phyloP scores from a whole-genome alignment of 1,140 invertebrate species.

The Drosophila nannoptera region DNA sequence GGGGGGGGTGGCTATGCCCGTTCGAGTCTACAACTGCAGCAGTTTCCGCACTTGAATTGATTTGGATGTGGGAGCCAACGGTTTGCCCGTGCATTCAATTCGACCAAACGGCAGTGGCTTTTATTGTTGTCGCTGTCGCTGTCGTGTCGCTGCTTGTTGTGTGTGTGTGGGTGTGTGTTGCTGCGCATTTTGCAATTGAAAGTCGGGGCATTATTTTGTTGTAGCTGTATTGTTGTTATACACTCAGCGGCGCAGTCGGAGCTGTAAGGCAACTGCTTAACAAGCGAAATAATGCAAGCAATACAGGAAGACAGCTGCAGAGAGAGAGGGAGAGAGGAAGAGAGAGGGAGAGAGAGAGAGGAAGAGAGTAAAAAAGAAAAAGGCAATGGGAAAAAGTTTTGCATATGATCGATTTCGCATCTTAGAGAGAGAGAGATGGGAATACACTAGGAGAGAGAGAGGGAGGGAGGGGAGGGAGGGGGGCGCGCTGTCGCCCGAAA shows the following conservation, averaged over 20 bases:
- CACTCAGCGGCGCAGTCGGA: conserved; percentile 63
- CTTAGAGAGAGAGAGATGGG: neutral
- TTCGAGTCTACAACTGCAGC: conserved; percentile 73
- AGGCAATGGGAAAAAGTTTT: too few relatives aligned
- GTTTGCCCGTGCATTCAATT: conserved; percentile 28
- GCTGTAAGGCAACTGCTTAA: conserved; percentile 63
- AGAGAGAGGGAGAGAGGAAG: neutral
- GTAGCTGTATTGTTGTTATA: conserved; percentile 45
- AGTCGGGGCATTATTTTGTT: conserved; percentile 67
- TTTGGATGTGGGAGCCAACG: conserved; percentile 58
- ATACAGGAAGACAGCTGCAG: neutral
- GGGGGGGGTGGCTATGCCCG: conserved; percentile 9
- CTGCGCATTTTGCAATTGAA: conserved; percentile 66
- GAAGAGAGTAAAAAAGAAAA: too few relatives aligned
- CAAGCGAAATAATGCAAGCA: conserved; percentile 67
- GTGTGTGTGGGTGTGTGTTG: conserved; percentile 26
- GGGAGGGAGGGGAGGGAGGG: neutral
- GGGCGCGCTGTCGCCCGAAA: neutral
- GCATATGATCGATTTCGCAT: too few relatives aligned
- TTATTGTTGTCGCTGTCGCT: conserved; percentile 60
- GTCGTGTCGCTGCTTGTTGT: conserved; percentile 39
- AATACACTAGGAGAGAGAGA: neutral
- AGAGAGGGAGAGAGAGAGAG: neutral
- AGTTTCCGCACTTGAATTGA: conserved; percentile 72
- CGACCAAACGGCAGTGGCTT: conserved; percentile 38